Conservation (phyloP, 2,888 invertebrate genomes). For the Scaptomyza flava region DNA sequence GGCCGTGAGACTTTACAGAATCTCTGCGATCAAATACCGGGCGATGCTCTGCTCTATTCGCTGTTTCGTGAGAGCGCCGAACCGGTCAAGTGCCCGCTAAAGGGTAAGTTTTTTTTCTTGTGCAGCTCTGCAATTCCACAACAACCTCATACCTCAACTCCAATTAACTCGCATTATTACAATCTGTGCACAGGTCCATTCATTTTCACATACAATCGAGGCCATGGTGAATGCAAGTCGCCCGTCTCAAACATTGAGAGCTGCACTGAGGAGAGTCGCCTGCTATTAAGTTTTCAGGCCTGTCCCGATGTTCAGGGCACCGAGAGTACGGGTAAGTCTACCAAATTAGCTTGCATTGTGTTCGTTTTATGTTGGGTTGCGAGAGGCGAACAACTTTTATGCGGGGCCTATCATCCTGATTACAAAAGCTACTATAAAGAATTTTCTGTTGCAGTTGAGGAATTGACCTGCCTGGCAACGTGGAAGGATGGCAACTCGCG, state of each 20-base stretch:
- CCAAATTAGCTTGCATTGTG: neutral
- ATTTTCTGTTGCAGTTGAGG: conserved; percentile 89
- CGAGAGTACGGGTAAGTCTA: conserved; percentile 92
- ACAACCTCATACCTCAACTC: conserved; percentile 5
- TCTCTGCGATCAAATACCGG: conserved; percentile 94
- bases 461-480: conserved; percentile 94
- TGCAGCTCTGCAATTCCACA: neutral
- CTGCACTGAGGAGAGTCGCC: conserved; percentile 95
- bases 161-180: conserved; percentile 17
- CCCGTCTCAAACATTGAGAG: conserved; percentile 96
- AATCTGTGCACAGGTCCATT: conserved; percentile 86
- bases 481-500: conserved; percentile 97
- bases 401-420: neutral
- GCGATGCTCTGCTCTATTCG: conserved; percentile 94
- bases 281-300: conserved; percentile 96
- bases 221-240: conserved; percentile 94
- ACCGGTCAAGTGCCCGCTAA: conserved; percentile 94
- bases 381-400: neutral
- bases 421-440: conserved; percentile 3
- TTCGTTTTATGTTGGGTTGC: neutral
- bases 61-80: conserved; percentile 95
- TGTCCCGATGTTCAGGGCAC: conserved; percentile 96
- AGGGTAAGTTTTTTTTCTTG: conserved; percentile 78
- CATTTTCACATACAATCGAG: conserved; percentile 96
- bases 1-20: conserved; percentile 89